These are phyloP conservation scores for Chloroceryle inda DNA, from an alignment of 2,797 vertebrate species.

Conservation along the genomic window DNA sequence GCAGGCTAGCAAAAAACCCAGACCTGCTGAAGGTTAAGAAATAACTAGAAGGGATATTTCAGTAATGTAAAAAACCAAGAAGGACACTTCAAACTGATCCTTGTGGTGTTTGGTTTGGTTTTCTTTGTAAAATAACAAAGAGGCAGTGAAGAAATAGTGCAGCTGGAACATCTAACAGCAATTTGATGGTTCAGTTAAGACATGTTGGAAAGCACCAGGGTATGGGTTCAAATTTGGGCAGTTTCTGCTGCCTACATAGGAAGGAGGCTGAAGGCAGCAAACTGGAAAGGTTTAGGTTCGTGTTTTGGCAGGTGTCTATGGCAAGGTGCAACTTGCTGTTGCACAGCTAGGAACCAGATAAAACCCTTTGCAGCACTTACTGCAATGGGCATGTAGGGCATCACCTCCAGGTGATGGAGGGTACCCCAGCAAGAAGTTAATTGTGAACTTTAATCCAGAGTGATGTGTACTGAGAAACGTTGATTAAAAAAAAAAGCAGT, in stretches of 20 bases:
- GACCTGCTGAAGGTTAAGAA: slow-evolving; percentile 5
- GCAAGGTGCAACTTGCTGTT: background rate
- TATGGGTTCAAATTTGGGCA: background rate
- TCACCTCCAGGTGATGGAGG: too few relatives aligned
- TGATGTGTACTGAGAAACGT: background rate
- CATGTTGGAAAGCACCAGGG: background rate
- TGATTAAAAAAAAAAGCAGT: background rate
- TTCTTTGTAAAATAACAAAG: background rate
- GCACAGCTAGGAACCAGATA: background rate
- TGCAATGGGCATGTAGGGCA: background rate
- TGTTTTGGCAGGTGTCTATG: background rate
- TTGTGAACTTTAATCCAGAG: background rate
- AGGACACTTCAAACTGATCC: background rate
- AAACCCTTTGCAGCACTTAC: background rate
- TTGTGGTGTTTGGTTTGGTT: background rate
- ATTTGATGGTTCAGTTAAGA: background rate
- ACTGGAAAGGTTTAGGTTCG: background rate
- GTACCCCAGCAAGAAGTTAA: background rate
- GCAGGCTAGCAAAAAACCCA: background rate
- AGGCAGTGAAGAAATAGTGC: background rate
- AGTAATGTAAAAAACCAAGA: background rate
- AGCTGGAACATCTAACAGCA: background rate
- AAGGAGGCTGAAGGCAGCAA: background rate
- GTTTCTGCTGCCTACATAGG: background rate
- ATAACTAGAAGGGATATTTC: slow-evolving; percentile 4